Evolutionary conservation across 1,140 invertebrate genomes (phyloP).

Genomic region (Holcopasites calliopsidis): DNA sequence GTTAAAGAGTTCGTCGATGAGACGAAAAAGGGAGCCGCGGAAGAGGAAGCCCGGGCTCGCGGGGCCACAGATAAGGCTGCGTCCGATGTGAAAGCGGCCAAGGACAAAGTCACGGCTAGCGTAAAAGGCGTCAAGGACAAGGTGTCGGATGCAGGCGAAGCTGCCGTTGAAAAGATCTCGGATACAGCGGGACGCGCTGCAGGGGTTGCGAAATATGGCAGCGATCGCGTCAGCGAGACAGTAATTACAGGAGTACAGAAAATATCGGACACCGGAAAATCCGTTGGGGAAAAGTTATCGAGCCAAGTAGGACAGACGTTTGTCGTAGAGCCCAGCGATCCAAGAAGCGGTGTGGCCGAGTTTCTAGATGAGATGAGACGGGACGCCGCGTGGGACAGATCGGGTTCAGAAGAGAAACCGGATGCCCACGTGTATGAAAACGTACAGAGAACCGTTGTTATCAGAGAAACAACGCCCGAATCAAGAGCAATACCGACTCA

Average conservation of each 20-base stretch:
- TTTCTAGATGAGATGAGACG: slow-evolving; percentile 6
- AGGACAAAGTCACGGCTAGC: slow-evolving; percentile 2
- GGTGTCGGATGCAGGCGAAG: not conserved
- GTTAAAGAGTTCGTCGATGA: slow-evolving; percentile 66
- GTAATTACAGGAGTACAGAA: slow-evolving; percentile 29
- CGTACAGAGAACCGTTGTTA: not conserved
- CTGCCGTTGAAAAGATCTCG: too few species aligned
- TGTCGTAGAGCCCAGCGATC: not conserved
- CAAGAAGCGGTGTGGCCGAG: not conserved
- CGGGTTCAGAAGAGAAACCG: not conserved
- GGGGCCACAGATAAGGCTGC: slow-evolving; percentile 46
- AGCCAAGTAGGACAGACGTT: not conserved
- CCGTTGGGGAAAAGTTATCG: not conserved
- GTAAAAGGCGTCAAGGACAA: not conserved
- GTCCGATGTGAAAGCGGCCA: slow-evolving; percentile 19
- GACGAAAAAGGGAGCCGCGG: slow-evolving; percentile 57
- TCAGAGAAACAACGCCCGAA: not conserved
- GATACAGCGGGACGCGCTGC: too few species aligned
- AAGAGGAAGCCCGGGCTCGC: slow-evolving; percentile 51
- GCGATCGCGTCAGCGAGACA: slow-evolving; percentile 25
- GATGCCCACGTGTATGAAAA: not conserved
- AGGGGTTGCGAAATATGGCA: slow-evolving; percentile 23
- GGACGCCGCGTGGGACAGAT: not conserved
- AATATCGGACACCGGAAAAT: not conserved
- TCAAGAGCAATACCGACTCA: not conserved